A percentile compares a stretch with the other conserved stretches of the same genome.
Evolutionary conservation across 2,113 vertebrate genomes (phyloP).

Genomic region (Raphicerus campestris): DNA sequence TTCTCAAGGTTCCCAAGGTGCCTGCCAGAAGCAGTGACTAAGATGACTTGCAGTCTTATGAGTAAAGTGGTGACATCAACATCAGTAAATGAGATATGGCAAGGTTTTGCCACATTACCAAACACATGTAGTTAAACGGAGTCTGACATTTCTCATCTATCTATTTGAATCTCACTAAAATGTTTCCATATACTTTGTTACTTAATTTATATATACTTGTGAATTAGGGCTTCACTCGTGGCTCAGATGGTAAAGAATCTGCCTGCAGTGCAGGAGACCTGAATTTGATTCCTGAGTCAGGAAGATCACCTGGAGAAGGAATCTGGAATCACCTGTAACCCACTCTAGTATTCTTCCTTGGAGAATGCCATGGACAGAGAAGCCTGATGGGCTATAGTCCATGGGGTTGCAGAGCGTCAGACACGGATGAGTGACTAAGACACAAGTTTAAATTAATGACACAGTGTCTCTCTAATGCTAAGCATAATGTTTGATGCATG

Average conservation of each 20-base stretch:
- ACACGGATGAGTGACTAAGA: neutral
- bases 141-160: neutral
- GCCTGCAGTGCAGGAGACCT: neutral
- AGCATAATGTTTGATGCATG: neutral
- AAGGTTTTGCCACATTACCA: neutral
- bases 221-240: neutral
- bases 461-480: neutral
- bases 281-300: neutral
- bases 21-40: neutral
- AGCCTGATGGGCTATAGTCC: neutral
- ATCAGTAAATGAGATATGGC: neutral
- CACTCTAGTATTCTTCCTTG: neutral
- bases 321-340: neutral
- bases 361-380: neutral
- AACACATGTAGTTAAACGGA: neutral
- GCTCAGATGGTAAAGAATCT: neutral
- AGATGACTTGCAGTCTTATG: neutral
- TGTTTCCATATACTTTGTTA: neutral
- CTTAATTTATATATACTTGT: neutral
- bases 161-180: neutral
- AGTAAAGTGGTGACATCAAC: neutral
- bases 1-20: neutral
- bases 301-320: neutral
- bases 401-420: rapidly evolving
- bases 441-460: neutral